phyloP scores from a whole-genome alignment of 2,797 vertebrate genomes.

The Argentina silus region DNA sequence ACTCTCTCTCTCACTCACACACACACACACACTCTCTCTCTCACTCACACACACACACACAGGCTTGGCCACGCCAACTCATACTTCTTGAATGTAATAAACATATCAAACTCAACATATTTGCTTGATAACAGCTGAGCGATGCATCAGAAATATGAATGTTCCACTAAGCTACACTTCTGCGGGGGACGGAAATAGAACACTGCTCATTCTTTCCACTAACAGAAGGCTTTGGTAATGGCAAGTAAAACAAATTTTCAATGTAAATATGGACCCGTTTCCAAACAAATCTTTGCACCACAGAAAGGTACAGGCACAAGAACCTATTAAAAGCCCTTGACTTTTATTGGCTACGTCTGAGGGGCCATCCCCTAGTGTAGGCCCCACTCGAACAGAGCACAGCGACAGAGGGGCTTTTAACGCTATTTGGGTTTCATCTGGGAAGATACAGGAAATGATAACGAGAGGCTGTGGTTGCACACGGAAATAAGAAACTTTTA shows the following conservation, averaged over 20 bases:
- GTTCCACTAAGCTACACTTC: slow-evolving; percentile 36
- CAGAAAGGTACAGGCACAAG: slow-evolving; percentile 25
- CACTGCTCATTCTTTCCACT: slow-evolving; percentile 67
- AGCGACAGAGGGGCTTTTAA: not conserved
- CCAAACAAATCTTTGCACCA: slow-evolving; percentile 50
- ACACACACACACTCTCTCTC: slow-evolving; percentile 1
- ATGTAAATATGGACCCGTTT: slow-evolving; percentile 59
- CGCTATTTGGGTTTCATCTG: slow-evolving; percentile 10
- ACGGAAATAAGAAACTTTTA: slow-evolving; percentile 9
- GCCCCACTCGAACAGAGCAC: not conserved
- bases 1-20: not conserved
- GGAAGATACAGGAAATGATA: slow-evolving; percentile 15
- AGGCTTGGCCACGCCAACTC: no score
- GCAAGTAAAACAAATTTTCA: slow-evolving; percentile 55
- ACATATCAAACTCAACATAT: slow-evolving; percentile 50
- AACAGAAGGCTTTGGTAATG: slow-evolving; percentile 46
- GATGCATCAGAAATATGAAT: slow-evolving; percentile 51
- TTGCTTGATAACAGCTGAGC: slow-evolving; percentile 22
- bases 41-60: not conserved
- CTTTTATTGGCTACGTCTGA: slow-evolving; percentile 48
- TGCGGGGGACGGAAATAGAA: slow-evolving; percentile 59
- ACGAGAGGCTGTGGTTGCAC: not conserved
- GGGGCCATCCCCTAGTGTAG: slow-evolving; percentile 16
- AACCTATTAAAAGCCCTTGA: slow-evolving; percentile 36
- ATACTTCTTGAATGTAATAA: slow-evolving; percentile 30